Percentiles rank a stretch among this genome's conserved stretches.
These are phyloP conservation scores for Tamias sibiricus DNA, from an alignment of 2,113 vertebrate genomes.

Conservation along the genomic window DNA sequence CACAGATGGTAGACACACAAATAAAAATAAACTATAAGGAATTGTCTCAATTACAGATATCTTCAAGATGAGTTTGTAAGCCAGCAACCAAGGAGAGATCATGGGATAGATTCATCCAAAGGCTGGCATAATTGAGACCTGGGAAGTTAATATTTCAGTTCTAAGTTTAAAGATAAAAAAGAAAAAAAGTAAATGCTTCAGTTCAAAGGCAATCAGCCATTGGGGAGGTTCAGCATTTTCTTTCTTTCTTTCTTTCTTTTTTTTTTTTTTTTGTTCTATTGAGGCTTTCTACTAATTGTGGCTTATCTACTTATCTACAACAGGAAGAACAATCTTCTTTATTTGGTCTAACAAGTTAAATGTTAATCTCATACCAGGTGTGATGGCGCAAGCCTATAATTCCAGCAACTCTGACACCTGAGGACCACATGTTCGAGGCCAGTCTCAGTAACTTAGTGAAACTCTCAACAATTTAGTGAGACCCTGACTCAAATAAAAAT, in stretches of 20 bases:
- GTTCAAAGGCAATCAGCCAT: background rate
- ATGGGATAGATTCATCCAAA: background rate
- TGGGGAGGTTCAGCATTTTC: background rate
- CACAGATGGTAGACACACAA: background rate
- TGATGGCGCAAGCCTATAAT: too few relatives aligned
- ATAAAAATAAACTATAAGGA: background rate
- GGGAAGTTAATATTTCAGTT: background rate
- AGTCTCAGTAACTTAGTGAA: too few relatives aligned
- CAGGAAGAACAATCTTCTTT: background rate
- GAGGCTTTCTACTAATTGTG: background rate
- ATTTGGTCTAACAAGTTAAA: background rate
- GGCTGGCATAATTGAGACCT: background rate
- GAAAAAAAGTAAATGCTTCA: background rate
- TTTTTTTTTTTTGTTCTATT: background rate
- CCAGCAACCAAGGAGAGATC: background rate
- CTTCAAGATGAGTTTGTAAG: background rate
- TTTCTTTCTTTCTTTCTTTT: too few relatives aligned
- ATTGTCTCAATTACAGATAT: too few relatives aligned
- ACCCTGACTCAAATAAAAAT: too few relatives aligned
- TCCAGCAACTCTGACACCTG: too few relatives aligned
- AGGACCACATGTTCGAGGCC: too few relatives aligned
- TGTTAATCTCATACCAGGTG: background rate
- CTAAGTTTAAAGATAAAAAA: background rate
- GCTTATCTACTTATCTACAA: background rate
- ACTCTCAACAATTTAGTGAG: too few relatives aligned